Evolutionary conservation across 23 tunicate species (phyloP).

Genomic region (Styela clava): DNA sequence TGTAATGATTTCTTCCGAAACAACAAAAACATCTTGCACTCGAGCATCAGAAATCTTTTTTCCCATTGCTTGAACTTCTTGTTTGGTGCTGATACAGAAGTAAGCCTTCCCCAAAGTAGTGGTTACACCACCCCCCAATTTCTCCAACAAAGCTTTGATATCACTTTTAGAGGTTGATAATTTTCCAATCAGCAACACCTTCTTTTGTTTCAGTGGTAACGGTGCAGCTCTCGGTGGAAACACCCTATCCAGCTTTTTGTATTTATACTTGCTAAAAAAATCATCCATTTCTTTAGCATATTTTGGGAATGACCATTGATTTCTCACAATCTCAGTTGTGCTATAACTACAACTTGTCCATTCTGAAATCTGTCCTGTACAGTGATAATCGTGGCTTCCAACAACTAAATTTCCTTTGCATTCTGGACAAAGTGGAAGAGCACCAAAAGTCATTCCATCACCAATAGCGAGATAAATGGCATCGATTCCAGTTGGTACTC

Average conservation of each 20-base stretch:
- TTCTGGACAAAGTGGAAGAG: conserved; percentile 48
- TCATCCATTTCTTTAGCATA: conserved; percentile 44
- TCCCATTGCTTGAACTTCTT: conserved; percentile 30
- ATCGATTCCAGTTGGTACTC: conserved; percentile 60
- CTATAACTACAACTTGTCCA: conserved; percentile 79
- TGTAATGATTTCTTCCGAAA: conserved; percentile 52
- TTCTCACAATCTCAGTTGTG: conserved; percentile 38
- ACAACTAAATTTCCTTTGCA: conserved; percentile 70
- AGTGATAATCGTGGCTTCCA: conserved; percentile 59
- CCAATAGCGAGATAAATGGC: conserved; percentile 48
- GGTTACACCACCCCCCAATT: conserved; percentile 79
- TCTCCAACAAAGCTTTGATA: conserved; percentile 44
- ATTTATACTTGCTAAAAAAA: conserved; percentile 66
- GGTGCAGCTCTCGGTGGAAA: conserved; percentile 64
- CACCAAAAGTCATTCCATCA: conserved; percentile 90
- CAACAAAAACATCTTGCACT: conserved; percentile 60
- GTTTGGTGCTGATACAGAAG: conserved; percentile 60
- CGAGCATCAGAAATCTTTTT: conserved; percentile 39
- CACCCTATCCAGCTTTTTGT: conserved; percentile 47
- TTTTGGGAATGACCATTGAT: conserved; percentile 52
- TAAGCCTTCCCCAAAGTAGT: conserved; percentile 50
- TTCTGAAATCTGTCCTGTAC: conserved; percentile 77
- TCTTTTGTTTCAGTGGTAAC: conserved; percentile 65
- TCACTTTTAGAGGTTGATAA: conserved; percentile 39
- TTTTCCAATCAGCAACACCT: conserved; percentile 56